phyloP scores from a whole-genome alignment of 2,888 invertebrate species.

The Tolmerus cingulatus region DNA sequence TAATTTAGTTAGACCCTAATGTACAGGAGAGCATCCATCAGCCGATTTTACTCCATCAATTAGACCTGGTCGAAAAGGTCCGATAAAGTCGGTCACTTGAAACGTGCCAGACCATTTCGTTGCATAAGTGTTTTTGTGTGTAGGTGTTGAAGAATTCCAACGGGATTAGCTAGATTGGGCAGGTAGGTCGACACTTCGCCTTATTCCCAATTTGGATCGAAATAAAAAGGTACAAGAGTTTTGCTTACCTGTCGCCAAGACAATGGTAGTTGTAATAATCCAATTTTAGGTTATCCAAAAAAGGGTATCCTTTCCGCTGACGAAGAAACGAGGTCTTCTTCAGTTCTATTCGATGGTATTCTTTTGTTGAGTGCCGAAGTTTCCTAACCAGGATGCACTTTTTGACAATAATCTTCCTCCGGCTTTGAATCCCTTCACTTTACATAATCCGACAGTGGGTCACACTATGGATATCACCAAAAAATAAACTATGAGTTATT shows the following conservation, averaged over 20 bases:
- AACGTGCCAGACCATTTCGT: neutral
- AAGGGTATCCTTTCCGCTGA: neutral
- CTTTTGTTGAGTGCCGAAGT: neutral
- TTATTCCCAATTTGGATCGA: neutral
- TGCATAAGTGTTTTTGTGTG: neutral
- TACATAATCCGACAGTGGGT: slow-evolving; percentile 2
- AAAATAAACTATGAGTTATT: slow-evolving; percentile 6
- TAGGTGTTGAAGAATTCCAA: neutral
- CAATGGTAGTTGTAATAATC: slow-evolving; percentile 8
- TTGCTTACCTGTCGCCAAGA: slow-evolving; percentile 13
- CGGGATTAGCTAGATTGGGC: neutral
- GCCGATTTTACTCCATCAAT: neutral
- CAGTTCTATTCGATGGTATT: neutral
- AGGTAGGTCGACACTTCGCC: neutral
- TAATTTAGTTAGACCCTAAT: neutral
- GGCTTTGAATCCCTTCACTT: slow-evolving; percentile 18
- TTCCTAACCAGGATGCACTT: neutral
- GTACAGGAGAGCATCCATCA: neutral
- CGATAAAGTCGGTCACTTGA: slow-evolving; percentile 1
- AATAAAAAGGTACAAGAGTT: neutral
- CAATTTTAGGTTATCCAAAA: slow-evolving; percentile 29
- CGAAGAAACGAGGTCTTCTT: neutral
- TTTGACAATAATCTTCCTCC: neutral
- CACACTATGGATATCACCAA: slow-evolving; percentile 2
- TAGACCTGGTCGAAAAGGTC: neutral